phyloP scores from a whole-genome alignment of 2,113 vertebrate species.

The Sceloporus undulatus region DNA sequence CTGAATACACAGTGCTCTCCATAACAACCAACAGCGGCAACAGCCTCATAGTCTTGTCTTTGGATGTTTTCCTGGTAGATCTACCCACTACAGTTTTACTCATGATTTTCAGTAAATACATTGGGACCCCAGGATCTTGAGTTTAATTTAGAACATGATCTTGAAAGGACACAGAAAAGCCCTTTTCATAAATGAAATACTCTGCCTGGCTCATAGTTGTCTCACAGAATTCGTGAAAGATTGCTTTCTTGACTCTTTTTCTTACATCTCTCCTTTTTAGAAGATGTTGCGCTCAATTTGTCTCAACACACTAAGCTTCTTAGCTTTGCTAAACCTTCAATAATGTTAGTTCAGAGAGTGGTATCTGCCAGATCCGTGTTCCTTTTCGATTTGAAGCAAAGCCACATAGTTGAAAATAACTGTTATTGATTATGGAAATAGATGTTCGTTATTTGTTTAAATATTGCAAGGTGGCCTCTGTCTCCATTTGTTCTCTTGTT shows the following conservation, averaged over 20 bases:
- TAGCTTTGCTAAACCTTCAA: background rate
- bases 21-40: no score
- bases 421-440: no score
- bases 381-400: background rate
- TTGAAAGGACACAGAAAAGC: background rate
- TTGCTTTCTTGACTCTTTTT: background rate
- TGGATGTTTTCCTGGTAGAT: no score
- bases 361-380: background rate
- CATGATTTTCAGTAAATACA: no score
- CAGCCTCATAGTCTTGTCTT: no score
- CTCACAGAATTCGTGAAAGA: conserved; percentile 10
- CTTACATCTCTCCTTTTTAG: background rate
- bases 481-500: no score
- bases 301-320: conserved; percentile 4
- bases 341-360: background rate
- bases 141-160: background rate
- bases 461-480: no score
- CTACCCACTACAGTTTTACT: no score
- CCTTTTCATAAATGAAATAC: background rate
- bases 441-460: no score
- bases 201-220: background rate
- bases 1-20: no score
- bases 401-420: background rate
- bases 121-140: no score
- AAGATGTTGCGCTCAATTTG: conserved; percentile 22